Evolutionary conservation across 2,113 vertebrate genomes (phyloP).

Genomic region (Marmota flaviventris): DNA sequence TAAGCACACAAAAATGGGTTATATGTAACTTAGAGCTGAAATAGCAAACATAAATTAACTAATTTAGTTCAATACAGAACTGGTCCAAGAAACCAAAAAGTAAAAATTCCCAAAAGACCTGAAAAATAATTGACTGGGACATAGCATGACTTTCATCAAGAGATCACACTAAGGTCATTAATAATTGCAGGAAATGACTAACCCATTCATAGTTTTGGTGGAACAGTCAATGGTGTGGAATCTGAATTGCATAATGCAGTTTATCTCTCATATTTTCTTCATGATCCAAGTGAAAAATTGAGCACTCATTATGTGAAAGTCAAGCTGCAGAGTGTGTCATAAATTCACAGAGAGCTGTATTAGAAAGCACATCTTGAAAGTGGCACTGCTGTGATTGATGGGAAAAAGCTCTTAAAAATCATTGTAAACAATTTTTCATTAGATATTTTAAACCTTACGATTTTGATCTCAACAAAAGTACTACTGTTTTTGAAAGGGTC

Average conservation of each 20-base stretch:
- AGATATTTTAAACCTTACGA: slow-evolving; percentile 68
- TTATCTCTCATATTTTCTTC: slow-evolving; percentile 80
- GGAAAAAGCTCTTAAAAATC: slow-evolving; percentile 82
- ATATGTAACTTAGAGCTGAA: slow-evolving; percentile 64
- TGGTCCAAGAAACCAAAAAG: slow-evolving; percentile 63
- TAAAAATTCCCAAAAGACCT: slow-evolving; percentile 42
- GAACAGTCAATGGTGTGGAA: slow-evolving; percentile 81
- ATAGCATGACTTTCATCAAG: slow-evolving; percentile 77
- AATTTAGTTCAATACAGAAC: slow-evolving; percentile 60
- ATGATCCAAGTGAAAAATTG: slow-evolving; percentile 83
- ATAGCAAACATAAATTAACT: slow-evolving; percentile 71
- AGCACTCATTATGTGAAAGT: slow-evolving; percentile 81
- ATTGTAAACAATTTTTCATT: slow-evolving; percentile 73
- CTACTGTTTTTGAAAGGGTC: slow-evolving; percentile 11
- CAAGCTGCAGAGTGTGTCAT: slow-evolving; percentile 75
- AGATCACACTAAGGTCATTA: slow-evolving; percentile 82
- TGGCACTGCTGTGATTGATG: slow-evolving; percentile 82
- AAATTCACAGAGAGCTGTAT: slow-evolving; percentile 82
- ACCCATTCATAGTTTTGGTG: slow-evolving; percentile 78
- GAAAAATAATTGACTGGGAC: slow-evolving; percentile 60
- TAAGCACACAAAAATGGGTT: slow-evolving; percentile 73
- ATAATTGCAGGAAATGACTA: slow-evolving; percentile 86
- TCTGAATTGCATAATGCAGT: slow-evolving; percentile 82
- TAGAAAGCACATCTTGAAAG: slow-evolving; percentile 85
- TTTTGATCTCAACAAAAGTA: slow-evolving; percentile 57